These are phyloP conservation scores for Spea multiplicata DNA, from an alignment of 2,113 vertebrate species.

Conservation along the genomic window DNA sequence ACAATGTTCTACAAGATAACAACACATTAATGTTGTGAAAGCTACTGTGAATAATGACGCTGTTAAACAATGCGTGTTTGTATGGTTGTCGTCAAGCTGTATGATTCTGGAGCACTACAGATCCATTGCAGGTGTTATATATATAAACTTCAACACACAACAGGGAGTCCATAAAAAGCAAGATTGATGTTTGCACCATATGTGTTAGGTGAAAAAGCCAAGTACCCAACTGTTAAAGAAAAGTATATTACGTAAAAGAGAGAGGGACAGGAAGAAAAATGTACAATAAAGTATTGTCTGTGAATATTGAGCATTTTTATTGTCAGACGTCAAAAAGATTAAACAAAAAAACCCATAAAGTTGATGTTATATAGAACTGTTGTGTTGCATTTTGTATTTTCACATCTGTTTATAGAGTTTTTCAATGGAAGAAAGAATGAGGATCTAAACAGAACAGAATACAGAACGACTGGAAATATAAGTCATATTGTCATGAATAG, in stretches of 20 bases:
- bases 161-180: conserved; percentile 22
- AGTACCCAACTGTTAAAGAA: conserved; percentile 10
- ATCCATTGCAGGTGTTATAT: conserved; percentile 30
- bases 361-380: too few relatives aligned
- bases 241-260: not conserved
- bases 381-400: too few relatives aligned
- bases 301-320: not conserved
- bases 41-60: conserved; percentile 3
- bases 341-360: too few relatives aligned
- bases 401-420: too few relatives aligned
- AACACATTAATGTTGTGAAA: not conserved
- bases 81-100: conserved; percentile 22
- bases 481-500: too few relatives aligned
- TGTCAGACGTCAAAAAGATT: not conserved
- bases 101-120: conserved; percentile 1
- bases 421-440: too few relatives aligned
- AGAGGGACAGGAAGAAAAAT: not conserved
- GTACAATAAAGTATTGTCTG: not conserved
- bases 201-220: conserved; percentile 26
- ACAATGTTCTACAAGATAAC: not conserved
- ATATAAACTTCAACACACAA: conserved; percentile 25
- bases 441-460: too few relatives aligned
- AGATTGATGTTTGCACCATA: conserved; percentile 28
- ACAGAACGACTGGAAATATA: too few relatives aligned
- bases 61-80: not conserved